Evolutionary conservation across 2,113 vertebrate genomes (phyloP), one percentile per base, ranked within the genome.

Genomic region (Oreamnos americanus): DNA sequence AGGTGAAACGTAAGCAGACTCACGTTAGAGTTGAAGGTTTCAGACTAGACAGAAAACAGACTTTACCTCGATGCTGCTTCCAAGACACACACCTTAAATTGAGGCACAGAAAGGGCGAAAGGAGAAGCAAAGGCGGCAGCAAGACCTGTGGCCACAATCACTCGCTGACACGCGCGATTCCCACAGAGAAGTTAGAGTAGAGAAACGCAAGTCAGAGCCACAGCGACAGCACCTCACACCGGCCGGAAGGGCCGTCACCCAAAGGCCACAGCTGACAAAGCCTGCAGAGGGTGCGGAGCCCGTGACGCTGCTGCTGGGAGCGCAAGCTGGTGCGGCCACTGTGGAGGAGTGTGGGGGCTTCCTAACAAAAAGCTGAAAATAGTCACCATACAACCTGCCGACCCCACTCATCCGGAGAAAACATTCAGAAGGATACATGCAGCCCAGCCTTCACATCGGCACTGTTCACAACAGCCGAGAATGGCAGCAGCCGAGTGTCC

Each of bases 301-400:
- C 3, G 14, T 14, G 26, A 0, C 36, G 1, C 74, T 30, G 26
- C 16, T 5, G 43, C 43, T 16, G 26, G 76, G 76, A 2, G 2
- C 1, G 74, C 3, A 8, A 0, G 2, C 8, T 9, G 76, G 7
- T 3, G 43, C 43, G 11, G 76, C 43, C 43, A 3, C 26, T 1
- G 15, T 10, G 43, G 43, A 9, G 4, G 5, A 47, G 76, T 2
- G 28, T 1, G 76, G 45, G 6, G 26, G 26, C 9, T 28, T 10
- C 76, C 13, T 45, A 45, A 8, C 4, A 9, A 4, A 57, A 11
- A 25, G 23, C 33, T 19, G 9, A 10, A 9, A 9, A 2, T 0
- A 12, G 26, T 28, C 5, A 28, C 74, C 76, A 47, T 6, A 5
- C 25, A 16, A 0, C 43, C 76, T 1, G 30, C 26, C 76, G 2